A percentile compares a stretch with the other conserved stretches of the same genome.
Evolutionary conservation across 2,888 invertebrate species (phyloP).

Genomic region (Aspidiotus rigidus): DNA sequence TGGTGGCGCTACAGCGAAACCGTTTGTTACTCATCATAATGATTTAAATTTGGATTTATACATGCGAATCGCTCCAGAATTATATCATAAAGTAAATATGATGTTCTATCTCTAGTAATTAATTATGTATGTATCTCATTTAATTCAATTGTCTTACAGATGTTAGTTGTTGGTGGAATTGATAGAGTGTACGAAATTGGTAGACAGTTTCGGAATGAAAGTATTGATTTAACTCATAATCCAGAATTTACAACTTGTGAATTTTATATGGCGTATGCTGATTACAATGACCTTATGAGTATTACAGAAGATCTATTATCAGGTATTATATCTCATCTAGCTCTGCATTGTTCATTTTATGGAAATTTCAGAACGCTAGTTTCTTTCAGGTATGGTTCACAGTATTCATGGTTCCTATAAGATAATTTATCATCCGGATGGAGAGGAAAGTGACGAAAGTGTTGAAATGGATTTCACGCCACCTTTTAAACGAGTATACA

Average conservation of each 20-base stretch:
- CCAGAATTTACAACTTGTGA: constrained; percentile 99
- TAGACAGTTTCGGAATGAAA: constrained; percentile 94
- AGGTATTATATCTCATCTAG: constrained; percentile 43
- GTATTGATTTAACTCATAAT: constrained; percentile 97
- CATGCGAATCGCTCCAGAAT: constrained; percentile 96
- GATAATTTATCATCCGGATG: constrained; percentile 83
- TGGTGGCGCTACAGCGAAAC: constrained; percentile 97
- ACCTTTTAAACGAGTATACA: constrained; percentile 83
- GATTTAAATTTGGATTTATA: constrained; percentile 94
- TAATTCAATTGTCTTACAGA: constrained; percentile 46
- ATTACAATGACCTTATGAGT: constrained; percentile 88
- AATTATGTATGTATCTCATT: neutral
- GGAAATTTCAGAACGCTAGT: neutral
- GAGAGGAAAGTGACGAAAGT: constrained; percentile 67
- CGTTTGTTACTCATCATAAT: constrained; percentile 97
- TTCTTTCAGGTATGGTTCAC: constrained; percentile 70
- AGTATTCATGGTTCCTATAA: constrained; percentile 84
- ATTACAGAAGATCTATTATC: constrained; percentile 88
- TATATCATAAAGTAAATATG: constrained; percentile 72
- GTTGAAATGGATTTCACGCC: constrained; percentile 93
- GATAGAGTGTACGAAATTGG: constrained; percentile 87
- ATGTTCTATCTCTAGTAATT: too few relatives aligned
- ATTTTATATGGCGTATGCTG: constrained; percentile 99
- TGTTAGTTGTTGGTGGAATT: constrained; percentile 94
- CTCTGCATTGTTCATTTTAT: neutral